Base-by-base conservation (phyloP, 2,797 vertebrate species). In the Staurois parvus region DNA sequence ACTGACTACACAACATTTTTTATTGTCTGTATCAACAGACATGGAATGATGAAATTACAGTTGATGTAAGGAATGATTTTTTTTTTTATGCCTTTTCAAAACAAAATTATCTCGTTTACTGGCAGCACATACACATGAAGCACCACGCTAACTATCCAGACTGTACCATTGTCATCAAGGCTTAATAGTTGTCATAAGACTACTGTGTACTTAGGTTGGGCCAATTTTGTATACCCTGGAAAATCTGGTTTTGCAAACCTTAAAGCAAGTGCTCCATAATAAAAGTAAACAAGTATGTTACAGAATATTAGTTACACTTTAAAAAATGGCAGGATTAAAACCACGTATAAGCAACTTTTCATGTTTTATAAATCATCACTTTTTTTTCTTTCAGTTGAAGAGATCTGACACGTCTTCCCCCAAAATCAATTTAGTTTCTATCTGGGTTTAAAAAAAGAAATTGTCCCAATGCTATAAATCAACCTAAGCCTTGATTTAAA, bases 1-100 rank as follows among this genome's bases (percentile, higher is more conserved):
- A 96, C 96, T 93, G 97, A 97, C 96, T 95, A 95, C 94, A 97
- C 96, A 96, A 97, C 96, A 95, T 93, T 95, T 94, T 93, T 96
- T 96, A 95, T 94, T 95, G 96, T 97, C 97, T 96, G 96, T 94
- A 92, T 96, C 91, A 95, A 95, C 95, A 96, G 95, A 96, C 95
- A 96, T 94, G 96, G 95, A 95, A 95, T 95, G 94, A 95, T 95
- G 95, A 93, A 94, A 95, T 96, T 97, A 97, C 96, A 97, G 95
- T 95, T 94, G 93, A 96, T 95, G 95, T 95, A 96, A 95, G 95
- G 94, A 96, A 97, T 95, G 95, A 96, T 95, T 94, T 95, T 95
- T 94, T 95, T 94, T 95, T 94, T 92, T 92, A 93, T 94, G 94
- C 94, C 94, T 93, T 85, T 91, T 94, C 92, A 89, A 91, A 94